Base-by-base conservation (phyloP, 2,113 vertebrate species). In the Delphinus delphis region DNA sequence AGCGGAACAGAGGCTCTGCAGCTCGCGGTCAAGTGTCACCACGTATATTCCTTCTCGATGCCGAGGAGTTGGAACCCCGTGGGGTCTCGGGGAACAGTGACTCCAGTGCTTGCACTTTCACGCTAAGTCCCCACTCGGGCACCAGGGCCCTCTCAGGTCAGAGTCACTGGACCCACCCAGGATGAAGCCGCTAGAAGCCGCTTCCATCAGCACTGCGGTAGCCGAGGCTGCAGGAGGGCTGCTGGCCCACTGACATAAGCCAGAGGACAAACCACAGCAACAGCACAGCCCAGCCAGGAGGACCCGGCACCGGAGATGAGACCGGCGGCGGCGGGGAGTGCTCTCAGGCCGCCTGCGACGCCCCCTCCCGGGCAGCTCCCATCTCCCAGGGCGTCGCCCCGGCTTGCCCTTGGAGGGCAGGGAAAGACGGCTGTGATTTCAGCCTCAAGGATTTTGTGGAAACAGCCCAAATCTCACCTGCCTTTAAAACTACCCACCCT, bases 31-130 rank as follows among this genome's bases (percentile, higher is more conserved):
- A 92, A 67, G 65, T 80, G 41, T 41, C 18, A 38, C 23, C 33
- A 70, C 15, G 26, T 23, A 60, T 5, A 23, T 21, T 47, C 38
- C 47, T 26, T 14, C 36, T 71, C 26, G 31, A 17, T 31, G 36
- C 1, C 13, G 60, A 18, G 33, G 12, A 28, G 18, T 2, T 50
- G 1, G 31, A 36, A 7, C 25, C 10, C 33, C 33, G 5, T 0
- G 20, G 25, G 71, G 71, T 33, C 17, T 13, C 13, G 2, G 55
- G 11, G 41, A 26, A 70, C 71, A 13, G 28, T 8, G 10, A 12
- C 6, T 8, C 23, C 5, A 50, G 41, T 12, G 20, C 33, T 28
- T 33, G 17, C 33, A 31, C 28, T 28, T 28, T 25, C 23, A 26
- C 12, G 9, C 6, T 70, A 5, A 21, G 23, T 21, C 36, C 36